Percentiles rank a stretch among this genome's conserved stretches.
Conservation (phyloP, 2,113 vertebrate species). For the Bubo bubo region DNA sequence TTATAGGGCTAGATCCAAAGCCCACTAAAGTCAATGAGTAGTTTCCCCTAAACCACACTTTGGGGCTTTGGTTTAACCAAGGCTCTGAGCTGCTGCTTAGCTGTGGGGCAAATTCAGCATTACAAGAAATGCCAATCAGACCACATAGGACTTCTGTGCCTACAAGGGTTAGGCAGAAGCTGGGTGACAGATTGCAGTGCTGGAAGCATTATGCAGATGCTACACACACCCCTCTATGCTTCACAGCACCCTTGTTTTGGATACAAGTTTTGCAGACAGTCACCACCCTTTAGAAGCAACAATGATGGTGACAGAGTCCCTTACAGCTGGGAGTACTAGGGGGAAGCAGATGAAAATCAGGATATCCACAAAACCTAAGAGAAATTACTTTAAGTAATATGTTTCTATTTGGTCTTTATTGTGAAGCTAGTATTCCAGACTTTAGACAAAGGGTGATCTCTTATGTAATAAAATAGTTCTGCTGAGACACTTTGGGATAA, state of each 20-base stretch:
- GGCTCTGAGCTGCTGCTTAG: background rate
- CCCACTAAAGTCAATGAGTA: background rate
- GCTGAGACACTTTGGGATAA: background rate
- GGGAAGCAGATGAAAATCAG: background rate
- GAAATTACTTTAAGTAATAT: background rate
- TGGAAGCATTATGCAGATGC: background rate
- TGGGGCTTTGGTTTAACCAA: background rate
- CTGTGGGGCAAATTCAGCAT: background rate
- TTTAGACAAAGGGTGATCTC: background rate
- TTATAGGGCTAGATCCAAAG: background rate
- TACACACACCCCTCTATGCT: background rate
- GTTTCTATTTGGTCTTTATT: background rate
- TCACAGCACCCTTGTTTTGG: background rate
- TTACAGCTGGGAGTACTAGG: background rate
- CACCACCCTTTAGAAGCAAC: background rate
- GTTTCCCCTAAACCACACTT: background rate
- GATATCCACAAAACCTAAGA: background rate
- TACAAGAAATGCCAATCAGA: background rate
- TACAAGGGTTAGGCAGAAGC: background rate
- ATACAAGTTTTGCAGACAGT: background rate
- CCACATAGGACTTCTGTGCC: background rate
- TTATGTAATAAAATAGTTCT: background rate
- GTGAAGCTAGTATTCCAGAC: background rate
- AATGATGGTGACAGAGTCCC: background rate
- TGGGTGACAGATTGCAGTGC: background rate